A percentile compares a stretch with the other conserved stretches of the same genome.
These are phyloP conservation scores for Octopus sinensis DNA, from an alignment of 1,140 invertebrate species.

Conservation along the genomic window DNA sequence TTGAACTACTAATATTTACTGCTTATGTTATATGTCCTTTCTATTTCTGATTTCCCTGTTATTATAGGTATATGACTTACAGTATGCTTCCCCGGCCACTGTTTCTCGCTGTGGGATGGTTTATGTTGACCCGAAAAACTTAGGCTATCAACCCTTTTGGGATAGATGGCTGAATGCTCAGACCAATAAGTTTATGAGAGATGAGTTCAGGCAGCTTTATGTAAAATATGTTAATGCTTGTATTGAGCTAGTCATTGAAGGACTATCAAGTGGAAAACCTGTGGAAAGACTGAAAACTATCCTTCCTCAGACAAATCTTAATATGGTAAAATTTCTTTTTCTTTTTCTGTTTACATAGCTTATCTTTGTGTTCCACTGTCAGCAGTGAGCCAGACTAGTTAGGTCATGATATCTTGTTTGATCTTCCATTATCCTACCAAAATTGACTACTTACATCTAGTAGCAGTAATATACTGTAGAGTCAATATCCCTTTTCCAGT, in stretches of 20 bases:
- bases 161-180: conserved; percentile 66
- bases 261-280: conserved; percentile 66
- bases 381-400: no score
- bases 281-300: conserved; percentile 74
- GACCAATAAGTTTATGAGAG: conserved; percentile 46
- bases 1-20: no score
- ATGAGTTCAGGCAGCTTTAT: conserved; percentile 64
- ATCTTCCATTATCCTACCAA: no score
- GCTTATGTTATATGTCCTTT: no score
- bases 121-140: conserved; percentile 75
- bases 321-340: conserved; percentile 67
- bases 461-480: no score
- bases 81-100: conserved; percentile 63
- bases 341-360: background rate
- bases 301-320: conserved; percentile 77
- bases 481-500: no score
- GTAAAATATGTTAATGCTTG: conserved; percentile 71
- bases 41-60: background rate
- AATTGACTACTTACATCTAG: no score
- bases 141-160: conserved; percentile 83
- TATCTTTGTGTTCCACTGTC: no score
- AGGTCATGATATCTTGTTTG: no score
- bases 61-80: conserved; percentile 73
- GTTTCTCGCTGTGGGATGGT: conserved; percentile 60
- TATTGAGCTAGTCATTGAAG: conserved; percentile 75